phyloP scores from a whole-genome alignment of 2,888 invertebrate species.

The Capitulum mitella region DNA sequence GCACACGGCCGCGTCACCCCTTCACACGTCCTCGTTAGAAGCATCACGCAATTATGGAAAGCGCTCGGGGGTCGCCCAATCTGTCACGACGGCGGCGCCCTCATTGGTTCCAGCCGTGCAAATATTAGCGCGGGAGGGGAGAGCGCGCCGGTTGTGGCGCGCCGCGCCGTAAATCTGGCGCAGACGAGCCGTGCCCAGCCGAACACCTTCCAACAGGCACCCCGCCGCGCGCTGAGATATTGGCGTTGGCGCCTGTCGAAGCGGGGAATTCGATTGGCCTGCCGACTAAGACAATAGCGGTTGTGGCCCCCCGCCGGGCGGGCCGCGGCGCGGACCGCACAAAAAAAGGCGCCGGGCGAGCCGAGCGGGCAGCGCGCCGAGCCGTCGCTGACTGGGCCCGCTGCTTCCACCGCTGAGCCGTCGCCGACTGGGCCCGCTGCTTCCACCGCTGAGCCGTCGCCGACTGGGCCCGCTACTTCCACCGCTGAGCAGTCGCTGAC shows the following conservation, averaged over 20 bases:
- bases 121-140: neutral
- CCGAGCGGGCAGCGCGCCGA: too few relatives aligned
- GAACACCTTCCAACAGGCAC: neutral
- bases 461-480: too few relatives aligned
- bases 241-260: neutral
- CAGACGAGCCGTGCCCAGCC: neutral
- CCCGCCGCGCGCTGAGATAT: neutral
- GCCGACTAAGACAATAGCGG: conserved; percentile 23
- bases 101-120: neutral
- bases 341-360: neutral
- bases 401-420: too few relatives aligned
- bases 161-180: neutral
- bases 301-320: neutral
- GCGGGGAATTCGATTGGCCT: conserved; percentile 10
- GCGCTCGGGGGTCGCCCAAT: conserved; percentile 5
- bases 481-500: too few relatives aligned
- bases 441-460: too few relatives aligned
- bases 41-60: conserved; percentile 13
- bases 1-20: neutral
- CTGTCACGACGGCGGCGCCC: neutral
- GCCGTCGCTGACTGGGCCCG: too few relatives aligned
- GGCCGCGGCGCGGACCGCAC: neutral
- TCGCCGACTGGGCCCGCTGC: too few relatives aligned
- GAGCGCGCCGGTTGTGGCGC: neutral
- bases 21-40: conserved; percentile 11